Evolutionary conservation across 2,113 vertebrate genomes (phyloP), one percentile per base, ranked within the genome.

Genomic region (Etia nguti): DNA sequence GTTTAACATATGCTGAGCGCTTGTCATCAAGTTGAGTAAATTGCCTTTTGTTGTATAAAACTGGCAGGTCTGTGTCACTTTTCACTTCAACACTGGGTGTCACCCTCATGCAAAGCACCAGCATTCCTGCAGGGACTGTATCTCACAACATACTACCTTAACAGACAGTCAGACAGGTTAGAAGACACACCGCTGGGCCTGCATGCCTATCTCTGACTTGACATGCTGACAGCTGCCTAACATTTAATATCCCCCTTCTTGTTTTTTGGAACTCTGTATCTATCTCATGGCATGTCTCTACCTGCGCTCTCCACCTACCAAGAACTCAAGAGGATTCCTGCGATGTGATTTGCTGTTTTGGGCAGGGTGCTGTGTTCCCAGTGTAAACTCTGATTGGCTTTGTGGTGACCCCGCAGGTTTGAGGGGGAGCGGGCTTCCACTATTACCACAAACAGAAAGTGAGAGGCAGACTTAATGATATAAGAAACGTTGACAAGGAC

Each of bases 311-410:
- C 86, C 85, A 8, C 93, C 89, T 86, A 80, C 80, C 1, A 12
- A 60, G 60, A 81, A 60, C 60, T 85, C n/a, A 81, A 80, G 59
- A 59, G 80, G 85, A 87, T 88, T 77, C 79, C 81, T 38, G 55
- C 3, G 1, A 85, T 83, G 59, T 86, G 89, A 94, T 95, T 94
- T 54, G 95, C 65, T 26, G 81, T 46, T 73, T 22, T n/a, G 52
- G 8, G 29, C 3, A 43, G 84, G 87, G 82, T 31, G 18, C 86
- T 22, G 79, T 54, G 84, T n/a, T 46, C 65, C 90, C 54, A 36
- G 54, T 7, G 84, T 10, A 59, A 73, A 6, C 83, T 90, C 70
- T 91, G 91, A 95, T 95, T 95, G 94, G 93, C 88, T 89, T 82
- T 60, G 6, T 12, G 50, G 55, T 59, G 91, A 92, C 84, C 88